Base-by-base conservation (phyloP, 2,888 invertebrate genomes). In the Pollenia griseotomentosa region DNA sequence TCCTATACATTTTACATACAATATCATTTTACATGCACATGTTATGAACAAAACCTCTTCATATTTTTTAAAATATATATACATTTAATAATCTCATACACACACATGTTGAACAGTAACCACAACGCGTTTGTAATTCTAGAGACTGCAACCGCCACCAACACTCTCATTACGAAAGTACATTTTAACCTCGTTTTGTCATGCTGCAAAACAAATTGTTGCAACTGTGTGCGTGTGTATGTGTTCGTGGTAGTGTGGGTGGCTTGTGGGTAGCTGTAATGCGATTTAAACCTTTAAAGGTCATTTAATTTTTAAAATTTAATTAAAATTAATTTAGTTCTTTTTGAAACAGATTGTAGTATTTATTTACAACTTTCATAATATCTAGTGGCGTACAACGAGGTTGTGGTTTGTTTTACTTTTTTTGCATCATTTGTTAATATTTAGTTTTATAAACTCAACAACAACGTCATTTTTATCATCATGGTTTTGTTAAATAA, bases 71-170 rank as follows among this genome's bases (percentile, higher is more conserved):
- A 6, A 33, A 33, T 33, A 33, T 33, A 19, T 42, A 68, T 48
- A 40, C 68, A 68, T 74, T 11, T 11, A 61, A 44, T 44, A 59
- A 80, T 71, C 9, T 44, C 9, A 48, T n/a, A 48, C 53, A 55
- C n/a, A 11, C 23, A 59, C 46, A 40, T 40, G 14, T 61, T 42
- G 9, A 66, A 61, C 42, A 59, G 44, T 19, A 61, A 75, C 75
- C 75, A 61, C 82, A 83, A 46, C 44, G 75, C 75, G 51, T 53
- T 75, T 75, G 68, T 75, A 75, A 53, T 70, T 61, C 44, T 59
- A 83, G 74, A 63, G 16, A 68, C 42, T 74, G 65, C 53, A 48
- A 61, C 9, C 19, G 33, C 6, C 6, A 33, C 33, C 33, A 33
- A 55, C 14, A 48, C 33, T 12, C 4, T 19, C 33, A 48, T n/a